These are phyloP conservation scores for Zonotrichia albicollis DNA, from an alignment of 2,797 vertebrate genomes.

Conservation along the genomic window DNA sequence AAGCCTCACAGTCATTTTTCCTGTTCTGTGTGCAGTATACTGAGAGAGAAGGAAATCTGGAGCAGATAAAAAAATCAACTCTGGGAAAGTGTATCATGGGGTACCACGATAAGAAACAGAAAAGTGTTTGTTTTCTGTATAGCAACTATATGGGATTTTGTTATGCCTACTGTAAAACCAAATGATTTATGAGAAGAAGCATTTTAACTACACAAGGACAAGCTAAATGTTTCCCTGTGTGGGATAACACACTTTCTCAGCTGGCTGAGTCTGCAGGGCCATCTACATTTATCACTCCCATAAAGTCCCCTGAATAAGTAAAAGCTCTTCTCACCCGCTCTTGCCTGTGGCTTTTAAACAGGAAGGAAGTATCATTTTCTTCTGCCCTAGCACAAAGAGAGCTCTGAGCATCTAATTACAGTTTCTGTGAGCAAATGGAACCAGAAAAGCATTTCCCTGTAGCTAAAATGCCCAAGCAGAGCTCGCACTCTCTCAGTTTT, in stretches of 20 bases:
- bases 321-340: conserved; percentile 24
- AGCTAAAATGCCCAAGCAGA: conserved; percentile 72
- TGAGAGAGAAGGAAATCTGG: background rate
- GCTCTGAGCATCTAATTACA: conserved; percentile 80
- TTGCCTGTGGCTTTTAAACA: conserved; percentile 66
- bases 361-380: conserved; percentile 83
- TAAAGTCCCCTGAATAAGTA: conserved; percentile 72
- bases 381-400: conserved; percentile 75
- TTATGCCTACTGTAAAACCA: conserved; percentile 36
- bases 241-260: conserved; percentile 39
- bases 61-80: background rate
- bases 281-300: conserved; percentile 75
- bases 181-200: conserved; percentile 44
- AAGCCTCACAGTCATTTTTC: background rate
- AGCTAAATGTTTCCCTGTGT: conserved; percentile 58
- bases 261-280: conserved; percentile 55
- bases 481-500: conserved; percentile 54
- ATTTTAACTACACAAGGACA: conserved; percentile 35
- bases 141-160: background rate
- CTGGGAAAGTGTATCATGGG: background rate
- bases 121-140: background rate
- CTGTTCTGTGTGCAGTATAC: background rate
- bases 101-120: background rate
- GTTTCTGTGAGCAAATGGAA: conserved; percentile 78
- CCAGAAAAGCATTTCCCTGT: conserved; percentile 70